Evolutionary conservation across 2,113 vertebrate species (phyloP).

Genomic region (Chelonoidis abingdonii): DNA sequence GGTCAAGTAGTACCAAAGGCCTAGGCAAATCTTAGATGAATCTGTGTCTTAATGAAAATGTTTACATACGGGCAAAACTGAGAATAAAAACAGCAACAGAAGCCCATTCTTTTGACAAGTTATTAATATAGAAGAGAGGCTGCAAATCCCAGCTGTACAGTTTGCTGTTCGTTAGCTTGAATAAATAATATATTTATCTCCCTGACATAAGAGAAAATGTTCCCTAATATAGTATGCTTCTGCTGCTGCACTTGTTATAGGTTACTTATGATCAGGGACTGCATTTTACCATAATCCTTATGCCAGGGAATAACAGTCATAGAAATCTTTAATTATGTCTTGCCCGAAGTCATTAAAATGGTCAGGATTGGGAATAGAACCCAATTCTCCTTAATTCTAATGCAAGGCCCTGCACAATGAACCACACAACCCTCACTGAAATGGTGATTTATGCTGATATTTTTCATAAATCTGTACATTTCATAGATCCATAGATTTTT

Average conservation of each 20-base stretch:
- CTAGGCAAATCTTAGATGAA: background rate
- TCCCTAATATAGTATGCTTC: background rate
- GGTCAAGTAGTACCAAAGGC: background rate
- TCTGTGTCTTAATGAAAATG: fast-evolving
- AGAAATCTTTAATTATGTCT: background rate
- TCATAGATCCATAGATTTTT: background rate
- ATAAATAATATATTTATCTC: background rate
- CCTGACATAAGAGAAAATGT: background rate
- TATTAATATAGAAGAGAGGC: background rate
- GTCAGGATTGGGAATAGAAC: background rate
- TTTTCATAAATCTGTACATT: background rate
- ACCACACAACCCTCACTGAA: background rate
- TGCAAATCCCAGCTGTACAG: background rate
- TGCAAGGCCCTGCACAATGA: background rate
- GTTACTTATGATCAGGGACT: background rate
- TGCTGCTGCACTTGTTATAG: background rate
- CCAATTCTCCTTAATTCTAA: background rate
- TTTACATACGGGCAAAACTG: background rate
- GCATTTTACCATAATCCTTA: background rate
- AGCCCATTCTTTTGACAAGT: background rate
- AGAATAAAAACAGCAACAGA: background rate
- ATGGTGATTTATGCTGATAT: background rate
- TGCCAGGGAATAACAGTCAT: background rate
- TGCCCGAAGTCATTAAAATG: background rate
- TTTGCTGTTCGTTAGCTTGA: background rate